Percentiles rank a stretch among this genome's conserved stretches.
phyloP scores from a whole-genome alignment of 2,113 vertebrate species.

The Struthidea cinerea region DNA sequence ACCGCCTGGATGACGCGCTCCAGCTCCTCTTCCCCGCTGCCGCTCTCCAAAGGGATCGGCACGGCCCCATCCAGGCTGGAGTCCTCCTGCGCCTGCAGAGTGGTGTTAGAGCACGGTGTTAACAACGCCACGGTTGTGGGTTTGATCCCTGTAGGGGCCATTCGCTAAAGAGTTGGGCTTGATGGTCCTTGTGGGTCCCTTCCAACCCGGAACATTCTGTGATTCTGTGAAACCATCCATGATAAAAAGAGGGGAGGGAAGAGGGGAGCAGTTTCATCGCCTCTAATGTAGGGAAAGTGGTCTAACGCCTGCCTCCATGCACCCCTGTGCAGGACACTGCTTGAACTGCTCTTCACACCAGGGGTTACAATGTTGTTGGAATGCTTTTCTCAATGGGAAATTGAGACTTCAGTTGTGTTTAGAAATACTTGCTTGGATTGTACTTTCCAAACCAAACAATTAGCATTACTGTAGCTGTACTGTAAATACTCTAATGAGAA shows the following conservation, averaged over 20 bases:
- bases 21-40: constrained; percentile 78
- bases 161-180: not conserved
- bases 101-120: fast-evolving
- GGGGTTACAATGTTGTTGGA: not conserved
- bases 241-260: not conserved
- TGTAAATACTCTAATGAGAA: not conserved
- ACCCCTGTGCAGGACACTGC: not conserved
- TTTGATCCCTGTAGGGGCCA: not conserved
- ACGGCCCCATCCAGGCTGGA: constrained; percentile 81
- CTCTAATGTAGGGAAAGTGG: not conserved
- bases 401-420: not conserved
- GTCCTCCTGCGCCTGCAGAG: constrained; percentile 87
- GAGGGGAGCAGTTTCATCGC: not conserved
- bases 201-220: not conserved
- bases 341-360: not conserved
- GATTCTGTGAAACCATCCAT: not conserved
- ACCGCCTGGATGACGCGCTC: constrained; percentile 86
- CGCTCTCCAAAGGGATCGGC: constrained; percentile 80
- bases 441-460: not conserved
- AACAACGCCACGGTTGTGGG: not conserved
- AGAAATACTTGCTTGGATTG: not conserved
- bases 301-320: not conserved
- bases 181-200: not conserved
- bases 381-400: not conserved
- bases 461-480: not conserved